phyloP scores from a whole-genome alignment of 1,140 invertebrate genomes.

The Orussus abietinus region DNA sequence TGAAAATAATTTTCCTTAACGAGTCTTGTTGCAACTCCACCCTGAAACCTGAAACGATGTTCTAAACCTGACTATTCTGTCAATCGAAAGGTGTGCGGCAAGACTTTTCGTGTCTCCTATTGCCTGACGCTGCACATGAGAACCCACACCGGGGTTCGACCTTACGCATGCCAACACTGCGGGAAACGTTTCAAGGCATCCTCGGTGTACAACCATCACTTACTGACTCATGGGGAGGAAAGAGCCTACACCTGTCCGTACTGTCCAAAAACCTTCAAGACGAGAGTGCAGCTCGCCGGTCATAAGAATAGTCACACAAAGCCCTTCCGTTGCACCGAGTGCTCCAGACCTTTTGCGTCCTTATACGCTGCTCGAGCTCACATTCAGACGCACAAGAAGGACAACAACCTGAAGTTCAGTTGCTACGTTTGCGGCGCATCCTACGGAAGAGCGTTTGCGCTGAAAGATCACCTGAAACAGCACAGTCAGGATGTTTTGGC shows the following conservation, averaged over 20 bases:
- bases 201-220: conserved; percentile 70
- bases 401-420: conserved; percentile 66
- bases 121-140: conserved; percentile 75
- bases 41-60: no score
- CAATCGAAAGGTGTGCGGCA: conserved; percentile 73
- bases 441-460: conserved; percentile 67
- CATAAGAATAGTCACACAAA: conserved; percentile 76
- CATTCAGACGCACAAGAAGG: conserved; percentile 66
- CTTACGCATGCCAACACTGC: conserved; percentile 67
- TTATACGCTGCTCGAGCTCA: conserved; percentile 69
- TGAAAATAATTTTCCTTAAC: conserved; percentile 1
- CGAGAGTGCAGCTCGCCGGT: conserved; percentile 67
- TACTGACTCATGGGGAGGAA: conserved; percentile 67
- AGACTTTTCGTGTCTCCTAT: conserved; percentile 73
- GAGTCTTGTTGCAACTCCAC: no score
- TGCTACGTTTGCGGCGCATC: conserved; percentile 70
- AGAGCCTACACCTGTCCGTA: conserved; percentile 68
- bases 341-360: conserved; percentile 67
- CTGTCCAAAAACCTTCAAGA: conserved; percentile 74
- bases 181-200: conserved; percentile 73
- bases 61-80: no score
- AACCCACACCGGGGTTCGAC: conserved; percentile 71
- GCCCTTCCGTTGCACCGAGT: conserved; percentile 68
- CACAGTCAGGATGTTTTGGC: conserved; percentile 49
- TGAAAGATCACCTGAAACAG: conserved; percentile 66